phyloP scores from a whole-genome alignment of 1,140 invertebrate species.

The Magallana gigas region DNA sequence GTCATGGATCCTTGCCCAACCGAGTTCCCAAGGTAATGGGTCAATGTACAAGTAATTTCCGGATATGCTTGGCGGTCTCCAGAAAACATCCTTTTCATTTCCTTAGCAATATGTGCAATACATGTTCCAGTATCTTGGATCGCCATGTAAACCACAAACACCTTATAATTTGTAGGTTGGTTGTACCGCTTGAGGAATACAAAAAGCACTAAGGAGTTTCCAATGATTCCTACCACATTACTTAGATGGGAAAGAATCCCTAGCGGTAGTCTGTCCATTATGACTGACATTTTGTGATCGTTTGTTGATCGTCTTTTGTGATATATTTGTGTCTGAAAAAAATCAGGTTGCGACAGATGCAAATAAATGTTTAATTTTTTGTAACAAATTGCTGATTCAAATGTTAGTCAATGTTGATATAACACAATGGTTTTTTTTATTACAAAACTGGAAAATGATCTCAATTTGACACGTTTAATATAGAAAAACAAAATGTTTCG shows the following conservation, averaged over 20 bases:
- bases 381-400: too few relatives aligned
- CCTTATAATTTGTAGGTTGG: not conserved
- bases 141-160: not conserved
- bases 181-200: not conserved
- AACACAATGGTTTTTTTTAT: too few relatives aligned
- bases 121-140: not conserved
- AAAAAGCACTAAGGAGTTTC: not conserved
- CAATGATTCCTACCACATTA: not conserved
- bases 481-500: too few relatives aligned
- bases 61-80: not conserved
- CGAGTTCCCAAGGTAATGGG: not conserved
- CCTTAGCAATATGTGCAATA: not conserved
- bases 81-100: not conserved
- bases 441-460: too few relatives aligned
- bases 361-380: too few relatives aligned
- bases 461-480: too few relatives aligned
- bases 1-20: not conserved
- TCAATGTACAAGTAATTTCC: not conserved
- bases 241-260: not conserved
- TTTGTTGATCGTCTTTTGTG: too few relatives aligned
- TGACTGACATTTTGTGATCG: not conserved
- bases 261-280: not conserved
- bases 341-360: too few relatives aligned
- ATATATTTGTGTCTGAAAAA: too few relatives aligned
- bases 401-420: too few relatives aligned